phyloP scores from a whole-genome alignment of 2,888 invertebrate species.

The Ramazzottius varieornatus region DNA sequence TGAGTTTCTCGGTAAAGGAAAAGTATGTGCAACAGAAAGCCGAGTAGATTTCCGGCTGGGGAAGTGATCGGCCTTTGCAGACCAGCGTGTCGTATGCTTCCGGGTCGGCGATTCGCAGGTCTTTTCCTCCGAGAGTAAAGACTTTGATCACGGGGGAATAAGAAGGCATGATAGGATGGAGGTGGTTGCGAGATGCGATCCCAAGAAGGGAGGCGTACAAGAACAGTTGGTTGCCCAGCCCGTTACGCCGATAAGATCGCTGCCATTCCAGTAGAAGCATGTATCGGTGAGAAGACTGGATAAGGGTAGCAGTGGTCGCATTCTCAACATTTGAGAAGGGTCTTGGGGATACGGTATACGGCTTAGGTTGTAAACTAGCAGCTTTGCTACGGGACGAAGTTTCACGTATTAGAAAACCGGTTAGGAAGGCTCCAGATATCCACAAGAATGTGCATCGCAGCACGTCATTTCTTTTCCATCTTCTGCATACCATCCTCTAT shows the following conservation, averaged over 20 bases:
- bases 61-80: not conserved
- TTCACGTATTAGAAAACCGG: too few species aligned
- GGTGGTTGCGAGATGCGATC: not conserved
- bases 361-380: too few species aligned
- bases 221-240: not conserved
- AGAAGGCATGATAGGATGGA: not conserved
- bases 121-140: not conserved
- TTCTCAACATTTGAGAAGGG: too few species aligned
- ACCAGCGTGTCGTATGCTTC: not conserved
- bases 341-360: too few species aligned
- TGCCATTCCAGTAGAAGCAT: not conserved
- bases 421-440: too few species aligned
- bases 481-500: too few species aligned
- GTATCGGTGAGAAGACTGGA: too few species aligned
- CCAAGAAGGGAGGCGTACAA: not conserved
- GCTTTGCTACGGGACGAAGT: too few species aligned
- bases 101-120: not conserved
- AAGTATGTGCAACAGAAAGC: not conserved
- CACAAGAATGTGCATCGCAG: too few species aligned
- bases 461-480: too few species aligned
- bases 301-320: too few species aligned
- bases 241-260: not conserved
- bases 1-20: not conserved
- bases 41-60: not conserved
- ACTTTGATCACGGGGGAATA: not conserved